Conservation (phyloP, 1,140 invertebrate species). For the Danaus plexippus region DNA sequence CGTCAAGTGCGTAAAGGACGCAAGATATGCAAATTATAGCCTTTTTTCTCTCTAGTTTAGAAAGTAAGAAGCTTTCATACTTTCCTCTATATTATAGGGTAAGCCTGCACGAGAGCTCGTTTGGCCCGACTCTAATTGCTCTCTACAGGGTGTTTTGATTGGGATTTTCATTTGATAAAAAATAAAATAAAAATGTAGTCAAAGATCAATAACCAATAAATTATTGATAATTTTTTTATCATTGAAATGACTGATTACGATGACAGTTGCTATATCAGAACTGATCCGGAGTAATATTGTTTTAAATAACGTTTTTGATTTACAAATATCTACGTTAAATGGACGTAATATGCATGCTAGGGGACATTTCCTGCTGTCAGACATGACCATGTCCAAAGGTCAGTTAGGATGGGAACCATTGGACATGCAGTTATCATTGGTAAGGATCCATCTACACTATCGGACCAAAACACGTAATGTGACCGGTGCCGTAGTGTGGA, state of each 20-base stretch:
- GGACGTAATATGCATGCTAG: too few species aligned
- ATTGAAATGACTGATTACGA: not conserved
- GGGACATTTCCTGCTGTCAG: too few species aligned
- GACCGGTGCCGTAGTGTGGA: slow-evolving; percentile 2
- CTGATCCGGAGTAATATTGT: too few species aligned
- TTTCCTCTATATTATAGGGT: slow-evolving; percentile 35
- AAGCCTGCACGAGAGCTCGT: slow-evolving; percentile 17
- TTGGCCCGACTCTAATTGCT: slow-evolving; percentile 20
- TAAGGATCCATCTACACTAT: too few species aligned
- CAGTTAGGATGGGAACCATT: too few species aligned
- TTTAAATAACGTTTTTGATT: too few species aligned
- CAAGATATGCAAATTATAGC: slow-evolving; percentile 17
- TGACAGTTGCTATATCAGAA: too few species aligned
- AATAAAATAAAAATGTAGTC: slow-evolving; percentile 5
- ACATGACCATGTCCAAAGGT: too few species aligned
- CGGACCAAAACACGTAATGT: too few species aligned
- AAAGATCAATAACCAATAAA: slow-evolving; percentile 10
- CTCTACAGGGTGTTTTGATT: slow-evolving; percentile 6
- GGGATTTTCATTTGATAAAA: slow-evolving; percentile 14
- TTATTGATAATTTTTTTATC: slow-evolving; percentile 10
- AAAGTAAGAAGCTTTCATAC: slow-evolving; percentile 31
- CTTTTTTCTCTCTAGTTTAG: slow-evolving; percentile 28
- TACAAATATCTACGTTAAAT: too few species aligned
- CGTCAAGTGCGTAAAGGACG: slow-evolving; percentile 1
- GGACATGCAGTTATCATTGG: too few species aligned